Evolutionary conservation across 2,888 invertebrate species (phyloP).

Genomic region (Euzetes globulus): DNA sequence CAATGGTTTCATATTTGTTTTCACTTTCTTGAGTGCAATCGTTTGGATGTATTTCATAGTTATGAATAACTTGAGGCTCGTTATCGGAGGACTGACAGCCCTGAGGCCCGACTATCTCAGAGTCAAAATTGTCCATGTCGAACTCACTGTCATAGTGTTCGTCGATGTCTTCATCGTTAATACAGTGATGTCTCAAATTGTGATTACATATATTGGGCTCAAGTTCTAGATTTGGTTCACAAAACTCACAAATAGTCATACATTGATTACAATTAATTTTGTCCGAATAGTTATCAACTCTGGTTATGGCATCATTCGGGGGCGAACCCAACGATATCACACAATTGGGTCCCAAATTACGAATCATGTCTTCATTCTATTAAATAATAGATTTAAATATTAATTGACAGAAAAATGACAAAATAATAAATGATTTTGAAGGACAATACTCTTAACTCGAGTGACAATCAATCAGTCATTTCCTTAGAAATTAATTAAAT

Average conservation of each 20-base stretch:
- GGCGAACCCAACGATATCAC: constrained; percentile 30
- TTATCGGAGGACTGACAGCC: neutral
- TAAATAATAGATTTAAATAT: neutral
- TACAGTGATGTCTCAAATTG: neutral
- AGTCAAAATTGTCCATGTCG: neutral
- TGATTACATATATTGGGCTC: neutral
- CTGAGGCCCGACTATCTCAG: neutral
- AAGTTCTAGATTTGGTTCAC: neutral
- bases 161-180: neutral
- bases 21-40: neutral
- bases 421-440: neutral
- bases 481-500: neutral
- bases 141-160: constrained; percentile 18
- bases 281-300: neutral
- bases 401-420: neutral
- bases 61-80: neutral
- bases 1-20: constrained; percentile 1
- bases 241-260: neutral
- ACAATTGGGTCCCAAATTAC: constrained; percentile 33
- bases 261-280: neutral
- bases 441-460: neutral
- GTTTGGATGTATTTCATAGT: neutral
- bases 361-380: constrained; percentile 28
- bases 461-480: neutral
- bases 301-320: constrained; percentile 5